These are phyloP conservation scores for Heterotilapia buettikoferi DNA, from an alignment of 2,113 vertebrate genomes.

Conservation along the genomic window DNA sequence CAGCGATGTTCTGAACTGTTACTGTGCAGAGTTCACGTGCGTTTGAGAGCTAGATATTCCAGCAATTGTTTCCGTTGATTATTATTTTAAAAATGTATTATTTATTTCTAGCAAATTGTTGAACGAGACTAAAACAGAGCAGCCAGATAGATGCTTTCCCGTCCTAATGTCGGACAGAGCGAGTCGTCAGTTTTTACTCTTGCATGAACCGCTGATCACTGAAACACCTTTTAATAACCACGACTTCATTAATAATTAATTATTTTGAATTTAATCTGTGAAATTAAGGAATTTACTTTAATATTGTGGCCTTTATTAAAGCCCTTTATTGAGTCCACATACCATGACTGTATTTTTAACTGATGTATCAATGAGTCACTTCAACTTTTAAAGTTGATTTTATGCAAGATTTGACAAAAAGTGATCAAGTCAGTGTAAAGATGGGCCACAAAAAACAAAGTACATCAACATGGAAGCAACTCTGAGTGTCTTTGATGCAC, in stretches of 20 bases:
- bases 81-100: neutral
- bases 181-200: accelerated
- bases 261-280: neutral
- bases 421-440: neutral
- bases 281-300: neutral
- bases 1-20: neutral
- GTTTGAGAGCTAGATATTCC: neutral
- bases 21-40: neutral
- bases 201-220: neutral
- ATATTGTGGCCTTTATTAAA: neutral
- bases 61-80: neutral
- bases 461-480: accelerated
- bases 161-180: neutral
- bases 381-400: neutral
- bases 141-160: neutral
- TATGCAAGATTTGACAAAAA: neutral
- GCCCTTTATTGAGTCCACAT: neutral
- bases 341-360: neutral
- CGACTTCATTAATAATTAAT: neutral
- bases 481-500: neutral
- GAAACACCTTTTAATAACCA: neutral
- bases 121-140: neutral
- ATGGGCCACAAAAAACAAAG: neutral
- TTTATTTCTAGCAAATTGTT: neutral
- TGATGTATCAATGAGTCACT: neutral